Evolutionary conservation across 2,797 vertebrate genomes (phyloP), one percentile per base, ranked within the genome.

Genomic region (Pteronotus mesoamericanus): DNA sequence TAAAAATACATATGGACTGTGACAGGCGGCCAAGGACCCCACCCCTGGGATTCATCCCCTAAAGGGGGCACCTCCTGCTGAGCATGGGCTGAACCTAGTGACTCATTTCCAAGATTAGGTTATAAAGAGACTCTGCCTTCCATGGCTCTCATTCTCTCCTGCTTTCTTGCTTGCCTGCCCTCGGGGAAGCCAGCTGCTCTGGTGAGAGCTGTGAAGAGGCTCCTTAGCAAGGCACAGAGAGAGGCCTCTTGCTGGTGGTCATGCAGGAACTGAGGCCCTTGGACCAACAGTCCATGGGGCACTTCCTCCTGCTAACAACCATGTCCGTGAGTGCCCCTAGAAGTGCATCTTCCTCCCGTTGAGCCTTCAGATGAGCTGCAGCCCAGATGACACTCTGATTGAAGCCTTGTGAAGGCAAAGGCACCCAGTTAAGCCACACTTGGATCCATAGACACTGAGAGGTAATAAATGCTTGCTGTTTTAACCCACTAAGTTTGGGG

Each of bases 401-500:
- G 24, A 34, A 79, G 48, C 9, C 59, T 44, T 32, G 42, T 46
- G 74, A 86, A 32, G 80, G 48, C 34, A 12, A 3, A 77, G 55
- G 51, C 6, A 3, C 24, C 59, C 48, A 48, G 9, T 2, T 34
- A 53, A 34, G 72, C 11, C 2, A 8, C 9, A 46, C 14, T 1
- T 57, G n/a, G 8, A 94, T 24, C 4, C 86, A 68, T 14, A 85
- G 51, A 57, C 80, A 85, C 22, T 26, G 12, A 29, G 9, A 86
- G 3, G 32, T 37, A 61, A 83, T 68, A 72, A 16, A 32, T 32
- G 26, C 12, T 64, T 64, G 48, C 26, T 34, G 3, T n/a, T 44
- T 86, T 22, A 39, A 93, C 19, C 51, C n/a, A 75, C n/a, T 75
- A 51, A 80, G n/a, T 87, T 74, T 74, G 32, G 42, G 44, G 5